Evolutionary conservation across 2,888 invertebrate species (phyloP).

Genomic region (Philereme transversata): DNA sequence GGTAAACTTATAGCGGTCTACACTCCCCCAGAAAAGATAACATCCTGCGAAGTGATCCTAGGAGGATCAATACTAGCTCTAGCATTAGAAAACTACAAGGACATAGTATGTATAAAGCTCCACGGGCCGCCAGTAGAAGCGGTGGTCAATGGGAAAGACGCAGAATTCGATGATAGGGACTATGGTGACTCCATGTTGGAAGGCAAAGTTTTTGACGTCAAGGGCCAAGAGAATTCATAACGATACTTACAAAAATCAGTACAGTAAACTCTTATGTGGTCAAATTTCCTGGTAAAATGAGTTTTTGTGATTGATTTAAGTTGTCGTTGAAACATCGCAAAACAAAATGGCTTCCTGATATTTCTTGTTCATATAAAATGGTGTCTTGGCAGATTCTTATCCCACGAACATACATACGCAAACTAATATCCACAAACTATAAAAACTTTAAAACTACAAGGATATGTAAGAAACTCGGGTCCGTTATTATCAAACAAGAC

Average conservation of each 20-base stretch:
- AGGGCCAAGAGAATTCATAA: constrained; percentile 72
- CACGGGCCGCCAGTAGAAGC: constrained; percentile 67
- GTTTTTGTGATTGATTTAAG: too few species aligned
- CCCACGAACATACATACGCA: too few species aligned
- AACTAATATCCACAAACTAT: too few species aligned
- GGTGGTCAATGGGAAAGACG: constrained; percentile 62
- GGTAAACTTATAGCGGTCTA: constrained; percentile 91
- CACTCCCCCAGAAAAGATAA: constrained; percentile 89
- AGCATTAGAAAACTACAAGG: constrained; percentile 86
- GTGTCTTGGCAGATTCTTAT: too few species aligned
- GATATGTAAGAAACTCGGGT: too few species aligned
- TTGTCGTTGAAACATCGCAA: too few species aligned
- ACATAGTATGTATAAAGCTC: constrained; percentile 87
- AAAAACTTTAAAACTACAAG: too few species aligned
- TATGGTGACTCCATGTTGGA: constrained; percentile 62
- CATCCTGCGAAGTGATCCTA: constrained; percentile 90
- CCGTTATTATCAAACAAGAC: too few species aligned
- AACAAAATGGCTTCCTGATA: too few species aligned
- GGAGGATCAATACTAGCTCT: constrained; percentile 89
- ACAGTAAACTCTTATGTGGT: too few species aligned
- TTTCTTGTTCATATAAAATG: too few species aligned
- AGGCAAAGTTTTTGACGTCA: constrained; percentile 81
- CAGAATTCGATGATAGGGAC: constrained; percentile 83
- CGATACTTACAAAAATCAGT: constrained; percentile 7
- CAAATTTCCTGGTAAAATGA: too few species aligned